A percentile compares a stretch with the other conserved stretches of the same genome.
phyloP scores from a whole-genome alignment of 1,140 invertebrate genomes.

The Caenorhabditis latens region DNA sequence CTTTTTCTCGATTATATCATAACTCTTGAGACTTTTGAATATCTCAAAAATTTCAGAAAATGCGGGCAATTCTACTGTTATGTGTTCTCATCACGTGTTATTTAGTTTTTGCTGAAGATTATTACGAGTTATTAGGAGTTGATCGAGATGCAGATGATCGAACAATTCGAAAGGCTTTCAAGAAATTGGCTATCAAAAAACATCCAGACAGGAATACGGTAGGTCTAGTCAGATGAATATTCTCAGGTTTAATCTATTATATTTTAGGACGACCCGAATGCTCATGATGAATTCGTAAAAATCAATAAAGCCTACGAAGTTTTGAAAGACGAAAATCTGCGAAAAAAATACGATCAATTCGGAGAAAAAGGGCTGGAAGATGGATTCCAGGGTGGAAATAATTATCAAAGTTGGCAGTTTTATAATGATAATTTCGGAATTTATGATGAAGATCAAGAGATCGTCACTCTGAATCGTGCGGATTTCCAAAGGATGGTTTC shows the following conservation, averaged over 20 bases:
- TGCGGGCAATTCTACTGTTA: slow-evolving; percentile 1
- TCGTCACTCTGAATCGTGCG: slow-evolving; percentile 84
- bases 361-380: slow-evolving; percentile 84
- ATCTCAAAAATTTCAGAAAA: slow-evolving; percentile 25
- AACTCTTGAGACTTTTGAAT: not conserved
- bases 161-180: slow-evolving; percentile 87
- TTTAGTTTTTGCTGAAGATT: slow-evolving; percentile 75
- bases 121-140: slow-evolving; percentile 84
- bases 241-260: not conserved
- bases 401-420: slow-evolving; percentile 87
- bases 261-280: slow-evolving; percentile 82
- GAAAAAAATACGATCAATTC: slow-evolving; percentile 86
- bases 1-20: not conserved
- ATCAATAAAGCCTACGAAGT: slow-evolving; percentile 88
- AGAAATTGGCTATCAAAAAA: slow-evolving; percentile 85
- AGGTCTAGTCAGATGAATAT: not conserved
- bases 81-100: not conserved
- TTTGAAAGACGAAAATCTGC: slow-evolving; percentile 85
- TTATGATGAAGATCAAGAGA: slow-evolving; percentile 88
- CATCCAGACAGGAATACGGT: slow-evolving; percentile 90
- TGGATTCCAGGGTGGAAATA: slow-evolving; percentile 79
- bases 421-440: slow-evolving; percentile 88
- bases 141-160: slow-evolving; percentile 83
- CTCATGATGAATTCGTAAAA: slow-evolving; percentile 85
- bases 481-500: slow-evolving; percentile 84